Evolutionary conservation across 2,888 invertebrate species (phyloP).

Genomic region (Cabera pusaria): DNA sequence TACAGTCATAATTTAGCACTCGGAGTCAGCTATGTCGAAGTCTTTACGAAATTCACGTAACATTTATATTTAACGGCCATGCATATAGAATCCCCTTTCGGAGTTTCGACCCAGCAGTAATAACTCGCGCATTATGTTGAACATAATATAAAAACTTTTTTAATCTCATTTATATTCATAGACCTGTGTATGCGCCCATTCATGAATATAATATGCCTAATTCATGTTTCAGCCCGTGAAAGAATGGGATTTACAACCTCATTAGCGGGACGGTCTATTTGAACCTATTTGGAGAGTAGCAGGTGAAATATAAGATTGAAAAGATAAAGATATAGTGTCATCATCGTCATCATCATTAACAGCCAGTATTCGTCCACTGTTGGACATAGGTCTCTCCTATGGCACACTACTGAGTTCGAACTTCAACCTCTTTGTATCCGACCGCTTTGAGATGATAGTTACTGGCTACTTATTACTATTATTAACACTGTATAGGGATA

Average conservation of each 20-base stretch:
- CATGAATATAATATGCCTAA: slow-evolving; percentile 46
- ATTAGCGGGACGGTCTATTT: slow-evolving; percentile 24
- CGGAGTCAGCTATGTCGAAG: no score
- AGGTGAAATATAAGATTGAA: slow-evolving; percentile 27
- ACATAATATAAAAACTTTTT: slow-evolving; percentile 51
- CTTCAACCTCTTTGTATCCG: no score
- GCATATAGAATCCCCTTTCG: slow-evolving; percentile 11
- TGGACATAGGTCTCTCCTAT: no score
- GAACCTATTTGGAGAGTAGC: slow-evolving; percentile 14
- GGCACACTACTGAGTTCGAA: no score
- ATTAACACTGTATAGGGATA: no score
- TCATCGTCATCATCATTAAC: no score
- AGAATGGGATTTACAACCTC: slow-evolving; percentile 29
- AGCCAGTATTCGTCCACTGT: no score
- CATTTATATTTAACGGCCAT: slow-evolving; percentile 17
- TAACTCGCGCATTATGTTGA: slow-evolving; percentile 34
- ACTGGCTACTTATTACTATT: no score
- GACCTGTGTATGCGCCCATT: slow-evolving; percentile 41
- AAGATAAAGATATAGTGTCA: no score
- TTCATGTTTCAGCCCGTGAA: slow-evolving; percentile 30
- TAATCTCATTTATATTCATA: slow-evolving; percentile 59
- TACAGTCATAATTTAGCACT: no score
- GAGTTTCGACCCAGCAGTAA: slow-evolving; percentile 15
- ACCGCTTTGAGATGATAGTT: no score
- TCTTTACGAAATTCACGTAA: no score